Conservation (phyloP, 2,113 vertebrate species). For the Andinoacara biseriatus region DNA sequence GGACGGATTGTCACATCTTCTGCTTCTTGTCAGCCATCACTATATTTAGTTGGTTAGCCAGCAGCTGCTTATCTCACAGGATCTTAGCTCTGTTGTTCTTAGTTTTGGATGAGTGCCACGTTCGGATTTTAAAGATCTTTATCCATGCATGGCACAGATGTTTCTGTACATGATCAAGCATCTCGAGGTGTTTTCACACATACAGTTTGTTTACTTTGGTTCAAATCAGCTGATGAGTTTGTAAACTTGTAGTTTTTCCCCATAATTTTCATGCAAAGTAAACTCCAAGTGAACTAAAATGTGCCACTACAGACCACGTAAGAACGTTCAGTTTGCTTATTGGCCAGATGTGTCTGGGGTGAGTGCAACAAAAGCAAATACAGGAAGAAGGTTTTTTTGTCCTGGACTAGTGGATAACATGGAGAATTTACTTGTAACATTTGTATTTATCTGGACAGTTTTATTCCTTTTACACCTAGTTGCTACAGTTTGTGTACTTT, state of each 20-base stretch:
- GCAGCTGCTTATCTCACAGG: not conserved
- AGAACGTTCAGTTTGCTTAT: not conserved
- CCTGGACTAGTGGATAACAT: not conserved
- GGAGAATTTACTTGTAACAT: not conserved
- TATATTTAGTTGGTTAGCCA: not conserved
- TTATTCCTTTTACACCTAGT: not conserved
- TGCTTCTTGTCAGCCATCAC: not conserved
- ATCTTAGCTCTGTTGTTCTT: not conserved
- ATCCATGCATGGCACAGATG: not conserved
- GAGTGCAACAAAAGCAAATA: no score
- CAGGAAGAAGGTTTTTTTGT: not conserved
- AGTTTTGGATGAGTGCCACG: not conserved
- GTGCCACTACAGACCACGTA: no score
- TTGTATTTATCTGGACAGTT: not conserved
- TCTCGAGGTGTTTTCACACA: not conserved
- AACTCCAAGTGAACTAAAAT: not conserved
- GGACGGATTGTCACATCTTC: not conserved
- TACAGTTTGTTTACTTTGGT: not conserved
- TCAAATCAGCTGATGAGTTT: not conserved
- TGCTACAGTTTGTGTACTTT: not conserved
- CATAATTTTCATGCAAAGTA: not conserved
- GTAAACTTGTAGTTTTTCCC: not conserved
- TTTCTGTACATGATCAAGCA: not conserved
- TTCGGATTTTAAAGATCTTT: not conserved
- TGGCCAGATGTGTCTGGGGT: not conserved